These are phyloP conservation scores for Apocrypta bakeri DNA, from an alignment of 1,140 invertebrate species.

Conservation along the genomic window DNA sequence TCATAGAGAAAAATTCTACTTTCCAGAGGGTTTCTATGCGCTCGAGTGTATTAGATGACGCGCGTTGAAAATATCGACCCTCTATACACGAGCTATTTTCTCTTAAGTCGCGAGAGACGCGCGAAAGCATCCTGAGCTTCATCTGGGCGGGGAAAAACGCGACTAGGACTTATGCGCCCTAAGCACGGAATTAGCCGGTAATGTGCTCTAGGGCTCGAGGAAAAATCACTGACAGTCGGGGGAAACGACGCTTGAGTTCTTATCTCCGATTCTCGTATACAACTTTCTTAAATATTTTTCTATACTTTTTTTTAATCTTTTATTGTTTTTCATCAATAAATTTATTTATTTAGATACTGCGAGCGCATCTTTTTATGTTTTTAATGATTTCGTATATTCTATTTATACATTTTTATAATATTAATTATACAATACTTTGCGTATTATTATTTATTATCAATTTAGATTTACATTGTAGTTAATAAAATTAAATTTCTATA, in stretches of 20 bases:
- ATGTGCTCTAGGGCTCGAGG: background rate
- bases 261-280: background rate
- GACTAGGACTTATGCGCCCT: background rate
- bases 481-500: too few relatives aligned
- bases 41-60: background rate
- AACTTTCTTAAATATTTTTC: background rate
- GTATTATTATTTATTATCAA: too few relatives aligned
- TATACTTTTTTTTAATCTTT: background rate
- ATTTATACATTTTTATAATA: too few relatives aligned
- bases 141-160: background rate
- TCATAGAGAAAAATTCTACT: background rate
- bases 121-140: too few relatives aligned
- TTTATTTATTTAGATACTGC: too few relatives aligned
- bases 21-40: too few relatives aligned
- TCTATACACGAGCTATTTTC: background rate
- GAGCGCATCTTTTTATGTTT: too few relatives aligned
- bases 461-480: too few relatives aligned
- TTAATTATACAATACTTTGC: too few relatives aligned
- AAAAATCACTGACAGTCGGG: slow-evolving; percentile 12
- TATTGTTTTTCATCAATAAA: too few relatives aligned
- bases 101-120: background rate
- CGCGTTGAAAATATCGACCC: background rate
- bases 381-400: too few relatives aligned
- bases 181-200: slow-evolving; percentile 39
- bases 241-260: background rate